phyloP scores from a whole-genome alignment of 2,797 vertebrate genomes.

The Sarcoramphus papa region DNA sequence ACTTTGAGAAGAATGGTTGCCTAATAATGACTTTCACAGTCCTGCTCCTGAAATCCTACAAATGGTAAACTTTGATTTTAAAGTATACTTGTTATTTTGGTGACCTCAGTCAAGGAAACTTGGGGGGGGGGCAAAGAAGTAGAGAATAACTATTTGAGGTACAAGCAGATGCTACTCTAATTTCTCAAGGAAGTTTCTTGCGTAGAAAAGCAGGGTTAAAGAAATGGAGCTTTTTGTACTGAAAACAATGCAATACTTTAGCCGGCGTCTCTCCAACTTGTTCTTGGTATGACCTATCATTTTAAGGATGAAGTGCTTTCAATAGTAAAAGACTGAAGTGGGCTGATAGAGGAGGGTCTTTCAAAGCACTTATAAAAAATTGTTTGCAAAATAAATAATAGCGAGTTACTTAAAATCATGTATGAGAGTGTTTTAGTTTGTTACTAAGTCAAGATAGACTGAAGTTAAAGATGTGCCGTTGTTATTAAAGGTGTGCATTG shows the following conservation, averaged over 20 bases:
- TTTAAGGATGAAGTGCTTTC: neutral
- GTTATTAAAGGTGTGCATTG: neutral
- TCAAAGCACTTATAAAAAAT: neutral
- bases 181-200: conserved; percentile 14
- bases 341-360: neutral
- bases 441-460: neutral
- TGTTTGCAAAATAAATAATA: neutral
- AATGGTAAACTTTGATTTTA: neutral
- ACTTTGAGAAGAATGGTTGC: neutral
- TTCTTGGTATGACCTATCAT: neutral
- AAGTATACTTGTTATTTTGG: neutral
- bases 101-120: conserved; percentile 7
- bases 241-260: neutral
- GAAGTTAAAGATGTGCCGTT: neutral
- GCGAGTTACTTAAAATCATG: neutral
- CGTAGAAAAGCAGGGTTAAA: neutral
- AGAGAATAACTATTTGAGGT: neutral
- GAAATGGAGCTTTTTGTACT: neutral
- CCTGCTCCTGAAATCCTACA: neutral
- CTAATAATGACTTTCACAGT: neutral
- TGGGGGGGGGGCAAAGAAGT: neutral
- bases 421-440: neutral
- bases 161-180: neutral
- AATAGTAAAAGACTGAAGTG: neutral
- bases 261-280: neutral